Conservation (phyloP, 2,113 vertebrate genomes). For the Steatornis caripensis region DNA sequence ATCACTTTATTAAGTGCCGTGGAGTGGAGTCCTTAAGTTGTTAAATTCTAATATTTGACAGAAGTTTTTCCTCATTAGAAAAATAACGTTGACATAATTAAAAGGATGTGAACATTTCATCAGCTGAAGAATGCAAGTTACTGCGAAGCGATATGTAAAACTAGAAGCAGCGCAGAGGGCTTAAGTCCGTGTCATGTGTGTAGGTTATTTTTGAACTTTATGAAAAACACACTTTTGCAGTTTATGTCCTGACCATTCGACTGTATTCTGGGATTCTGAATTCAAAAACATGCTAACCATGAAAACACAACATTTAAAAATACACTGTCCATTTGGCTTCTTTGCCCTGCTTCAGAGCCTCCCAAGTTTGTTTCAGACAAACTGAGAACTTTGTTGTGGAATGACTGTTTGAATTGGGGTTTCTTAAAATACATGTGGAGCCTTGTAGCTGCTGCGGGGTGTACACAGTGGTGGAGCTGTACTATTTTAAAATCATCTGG, state of each 20-base stretch:
- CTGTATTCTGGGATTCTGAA: constrained; percentile 63
- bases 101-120: constrained; percentile 57
- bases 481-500: constrained; percentile 53
- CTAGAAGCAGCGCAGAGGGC: constrained; percentile 39
- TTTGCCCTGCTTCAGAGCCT: constrained; percentile 17
- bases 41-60: constrained; percentile 36
- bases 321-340: constrained; percentile 51
- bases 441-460: constrained; percentile 38
- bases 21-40: constrained; percentile 3
- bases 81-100: constrained; percentile 41
- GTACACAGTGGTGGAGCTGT: constrained; percentile 4
- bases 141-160: constrained; percentile 59
- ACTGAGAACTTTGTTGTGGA: constrained; percentile 53
- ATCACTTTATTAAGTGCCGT: constrained; percentile 30
- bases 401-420: constrained; percentile 38
- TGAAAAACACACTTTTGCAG: constrained; percentile 70
- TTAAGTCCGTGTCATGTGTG: constrained; percentile 36
- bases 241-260: constrained; percentile 53
- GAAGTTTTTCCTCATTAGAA: constrained; percentile 1
- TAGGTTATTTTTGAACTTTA: constrained; percentile 71
- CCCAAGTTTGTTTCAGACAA: constrained; percentile 25
- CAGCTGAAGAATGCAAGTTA: constrained; percentile 37
- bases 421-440: constrained; percentile 62
- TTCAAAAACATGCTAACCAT: constrained; percentile 69
- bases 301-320: constrained; percentile 67